Conservation (phyloP, 2,113 vertebrate species). For the Trematocara stigmaticum region DNA sequence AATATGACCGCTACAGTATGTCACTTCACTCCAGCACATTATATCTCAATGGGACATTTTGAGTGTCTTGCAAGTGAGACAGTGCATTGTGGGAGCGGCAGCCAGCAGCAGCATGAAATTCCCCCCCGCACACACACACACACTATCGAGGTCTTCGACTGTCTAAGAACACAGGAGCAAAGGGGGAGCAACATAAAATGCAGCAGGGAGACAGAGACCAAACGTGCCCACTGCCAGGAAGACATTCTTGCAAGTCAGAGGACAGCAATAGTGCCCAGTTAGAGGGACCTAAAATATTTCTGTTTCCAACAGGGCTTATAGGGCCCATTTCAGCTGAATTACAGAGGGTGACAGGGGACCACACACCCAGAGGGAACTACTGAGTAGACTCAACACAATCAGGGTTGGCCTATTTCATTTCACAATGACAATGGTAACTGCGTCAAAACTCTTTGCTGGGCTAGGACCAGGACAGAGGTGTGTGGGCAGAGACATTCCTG, state of each 20-base stretch:
- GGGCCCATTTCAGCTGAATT: conserved; percentile 3
- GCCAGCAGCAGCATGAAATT: conserved; percentile 16
- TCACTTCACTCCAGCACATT: neutral
- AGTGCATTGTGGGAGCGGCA: neutral
- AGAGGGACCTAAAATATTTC: conserved; percentile 17
- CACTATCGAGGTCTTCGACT: neutral
- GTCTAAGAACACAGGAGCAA: conserved; percentile 21
- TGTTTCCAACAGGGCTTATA: neutral
- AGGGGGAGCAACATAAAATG: conserved; percentile 19
- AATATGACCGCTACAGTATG: neutral
- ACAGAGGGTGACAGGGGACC: neutral
- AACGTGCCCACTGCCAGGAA: neutral
- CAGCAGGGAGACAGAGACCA: neutral
- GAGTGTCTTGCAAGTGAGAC: conserved; percentile 4
- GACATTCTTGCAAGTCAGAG: neutral
- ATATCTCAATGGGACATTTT: neutral
- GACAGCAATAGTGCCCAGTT: neutral
- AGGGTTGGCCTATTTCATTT: conserved; percentile 8
- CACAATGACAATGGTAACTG: conserved; percentile 6
- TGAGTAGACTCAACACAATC: neutral
- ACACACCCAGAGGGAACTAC: neutral
- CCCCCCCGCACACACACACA: conserved; percentile 24
- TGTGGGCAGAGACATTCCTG: neutral
- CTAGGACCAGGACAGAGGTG: neutral
- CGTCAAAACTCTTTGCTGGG: neutral